Evolutionary conservation across 2,888 invertebrate genomes (phyloP).

Genomic region (Melieria picta): DNA sequence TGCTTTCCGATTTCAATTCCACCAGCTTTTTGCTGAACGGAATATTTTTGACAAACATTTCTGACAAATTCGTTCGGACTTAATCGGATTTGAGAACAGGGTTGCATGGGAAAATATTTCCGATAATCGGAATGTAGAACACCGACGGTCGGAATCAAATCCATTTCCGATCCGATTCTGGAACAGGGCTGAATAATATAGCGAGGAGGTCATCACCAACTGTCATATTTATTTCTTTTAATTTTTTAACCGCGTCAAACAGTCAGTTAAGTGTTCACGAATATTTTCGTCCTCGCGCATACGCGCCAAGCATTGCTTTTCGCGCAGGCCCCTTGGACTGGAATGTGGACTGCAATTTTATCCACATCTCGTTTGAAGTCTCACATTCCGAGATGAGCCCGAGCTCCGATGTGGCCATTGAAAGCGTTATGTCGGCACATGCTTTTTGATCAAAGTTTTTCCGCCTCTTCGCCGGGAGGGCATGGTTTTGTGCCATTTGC

Average conservation of each 20-base stretch:
- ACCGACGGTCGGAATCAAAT: no score
- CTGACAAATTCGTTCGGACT: no score
- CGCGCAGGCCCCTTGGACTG: constrained; percentile 60
- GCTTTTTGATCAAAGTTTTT: constrained; percentile 39
- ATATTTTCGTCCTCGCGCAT: constrained; percentile 44
- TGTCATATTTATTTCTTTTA: no score
- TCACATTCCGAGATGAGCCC: constrained; percentile 52
- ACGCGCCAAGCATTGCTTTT: constrained; percentile 55
- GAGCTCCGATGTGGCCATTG: constrained; percentile 48
- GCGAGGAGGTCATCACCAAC: no score
- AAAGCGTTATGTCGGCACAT: constrained; percentile 40
- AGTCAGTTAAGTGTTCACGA: constrained; percentile 53
- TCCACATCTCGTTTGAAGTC: constrained; percentile 56
- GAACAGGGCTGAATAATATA: no score
- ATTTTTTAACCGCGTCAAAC: constrained; percentile 52
- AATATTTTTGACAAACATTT: no score
- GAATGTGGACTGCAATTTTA: constrained; percentile 54
- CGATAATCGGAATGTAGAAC: no score
- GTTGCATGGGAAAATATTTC: no score
- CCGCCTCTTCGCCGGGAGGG: background rate
- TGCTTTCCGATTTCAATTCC: no score
- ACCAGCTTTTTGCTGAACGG: no score
- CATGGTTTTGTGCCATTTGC: background rate
- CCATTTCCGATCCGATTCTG: no score
- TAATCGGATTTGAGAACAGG: no score